Evolutionary conservation across 2,797 vertebrate genomes (phyloP), one percentile per base, ranked within the genome.

Genomic region (Betta splendens): DNA sequence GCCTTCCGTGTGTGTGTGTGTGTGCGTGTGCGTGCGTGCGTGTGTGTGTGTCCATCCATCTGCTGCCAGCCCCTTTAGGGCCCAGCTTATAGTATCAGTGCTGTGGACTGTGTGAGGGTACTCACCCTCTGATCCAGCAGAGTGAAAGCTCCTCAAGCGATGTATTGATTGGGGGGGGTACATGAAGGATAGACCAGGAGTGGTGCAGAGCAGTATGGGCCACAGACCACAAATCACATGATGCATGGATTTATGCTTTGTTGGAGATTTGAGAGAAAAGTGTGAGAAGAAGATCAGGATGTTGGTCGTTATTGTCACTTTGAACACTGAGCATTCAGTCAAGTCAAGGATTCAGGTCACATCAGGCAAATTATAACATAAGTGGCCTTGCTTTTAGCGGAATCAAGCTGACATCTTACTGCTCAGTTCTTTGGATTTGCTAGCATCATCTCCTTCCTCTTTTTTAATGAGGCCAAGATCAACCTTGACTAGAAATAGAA

Each of bases 21-120:
- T 37, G 23, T 52, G 23, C 59, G 67, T n/a, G n/a, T n/a, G n/a
- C n/a, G n/a, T n/a, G n/a, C n/a, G n/a, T n/a, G n/a, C n/a, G 25
- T 56, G 40, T 52, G 25, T 37, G 23, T 52, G 23, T 59, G 67
- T 51, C 64, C 48, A 58, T 80, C 75, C 72, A 76, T 84, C 63
- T 75, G 67, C 77, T 66, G 43, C 5, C 0, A 48, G 36, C 48
- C 42, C 68, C 57, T 62, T 18, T 4, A 69, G 59, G 45, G 50
- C 49, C 44, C 48, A 40, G 52, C 15, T 54, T 56, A 3, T 82
- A 79, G 59, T 49, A 70, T 78, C 64, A 44, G 54, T 43, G 60
- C 13, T 55, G 17, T 20, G 40, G 37, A 31, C 32, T 68, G 23
- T 52, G 48, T 61, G 51, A 43, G 38, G 44, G 29, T 8, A 21